Evolutionary conservation across 2,888 invertebrate genomes (phyloP), one percentile per base, ranked within the genome.

Genomic region (Cataglyphis altisquamis): DNA sequence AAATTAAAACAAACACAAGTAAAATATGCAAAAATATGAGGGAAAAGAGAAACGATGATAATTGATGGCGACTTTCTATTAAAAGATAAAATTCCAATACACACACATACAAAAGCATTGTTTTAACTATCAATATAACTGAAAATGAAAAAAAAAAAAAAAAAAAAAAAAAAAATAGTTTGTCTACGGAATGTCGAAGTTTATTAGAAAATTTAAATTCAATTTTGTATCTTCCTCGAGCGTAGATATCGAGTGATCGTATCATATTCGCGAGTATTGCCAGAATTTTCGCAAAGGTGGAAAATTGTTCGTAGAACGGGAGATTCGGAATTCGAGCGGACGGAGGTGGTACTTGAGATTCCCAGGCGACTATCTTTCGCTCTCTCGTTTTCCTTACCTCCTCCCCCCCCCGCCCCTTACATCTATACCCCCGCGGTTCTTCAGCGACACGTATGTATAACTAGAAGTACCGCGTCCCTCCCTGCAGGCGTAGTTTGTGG

Each of bases 401-500:
- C 15, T 32, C 4, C 6, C 25, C n/a, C 12, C 18, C 74, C 21
- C 25, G 1, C 25, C 45, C 39, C n/a, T n/a, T 52, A 52, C 52
- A 52, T 52, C 52, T 52, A 39, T 39, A 39, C 18, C 9, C 70
- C 80, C 75, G 73, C 67, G 75, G 63, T 64, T 82, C 86, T 82
- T 87, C 87, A 41, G 55, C 82, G 81, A 84, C 82, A 84, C 84
- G 86, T 86, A 87, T 83, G 88, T 87, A 87, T 86, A 86, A 90
- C 87, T 84, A 68, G 87, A 89, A 89, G 82, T 84, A 72, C 75
- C 85, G 82, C 89, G 84, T 86, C 84, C 70, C 70, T 86, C 86
- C 87, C 86, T 84, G 86, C 87, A 86, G 90, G 85, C 84, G 85
- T 86, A 90, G 90, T 90, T 90, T 89, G 89, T 70, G 87, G 90